These are phyloP conservation scores for Belgica antarctica DNA, from an alignment of 2,888 invertebrate species.

Conservation along the genomic window DNA sequence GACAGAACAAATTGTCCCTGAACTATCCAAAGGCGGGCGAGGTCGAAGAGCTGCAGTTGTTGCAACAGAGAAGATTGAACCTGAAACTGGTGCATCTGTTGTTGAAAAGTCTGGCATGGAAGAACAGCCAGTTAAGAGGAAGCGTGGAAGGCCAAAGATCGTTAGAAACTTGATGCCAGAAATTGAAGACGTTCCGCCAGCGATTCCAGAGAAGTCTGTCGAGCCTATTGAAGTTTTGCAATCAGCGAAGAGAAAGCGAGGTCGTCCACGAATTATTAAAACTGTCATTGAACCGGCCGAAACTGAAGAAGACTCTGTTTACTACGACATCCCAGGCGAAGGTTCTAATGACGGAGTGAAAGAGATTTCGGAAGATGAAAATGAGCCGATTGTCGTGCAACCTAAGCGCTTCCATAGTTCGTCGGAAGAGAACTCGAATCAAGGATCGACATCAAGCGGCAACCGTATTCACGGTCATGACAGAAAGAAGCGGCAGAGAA, in stretches of 20 bases:
- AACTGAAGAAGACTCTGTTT: constrained; percentile 40
- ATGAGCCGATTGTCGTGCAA: neutral
- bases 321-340: constrained; percentile 36
- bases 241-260: neutral
- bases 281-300: constrained; percentile 8
- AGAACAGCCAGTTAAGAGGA: neutral
- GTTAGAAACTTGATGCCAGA: too few species aligned
- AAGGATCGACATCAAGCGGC: neutral
- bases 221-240: neutral
- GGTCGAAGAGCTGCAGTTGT: neutral
- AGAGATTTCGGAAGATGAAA: constrained; percentile 26
- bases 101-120: neutral
- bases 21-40: too few species aligned
- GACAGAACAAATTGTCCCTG: too few species aligned
- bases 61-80: neutral
- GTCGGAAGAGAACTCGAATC: constrained; percentile 25
- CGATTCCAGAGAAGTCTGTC: neutral
- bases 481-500: neutral
- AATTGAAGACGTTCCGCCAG: too few species aligned
- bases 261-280: neutral
- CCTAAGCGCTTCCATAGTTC: neutral
- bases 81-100: neutral
- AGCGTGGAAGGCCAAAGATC: too few species aligned
- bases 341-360: constrained; percentile 21
- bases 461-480: neutral